Evolutionary conservation across 2,113 vertebrate species (phyloP).

Genomic region (Agelaius phoeniceus): DNA sequence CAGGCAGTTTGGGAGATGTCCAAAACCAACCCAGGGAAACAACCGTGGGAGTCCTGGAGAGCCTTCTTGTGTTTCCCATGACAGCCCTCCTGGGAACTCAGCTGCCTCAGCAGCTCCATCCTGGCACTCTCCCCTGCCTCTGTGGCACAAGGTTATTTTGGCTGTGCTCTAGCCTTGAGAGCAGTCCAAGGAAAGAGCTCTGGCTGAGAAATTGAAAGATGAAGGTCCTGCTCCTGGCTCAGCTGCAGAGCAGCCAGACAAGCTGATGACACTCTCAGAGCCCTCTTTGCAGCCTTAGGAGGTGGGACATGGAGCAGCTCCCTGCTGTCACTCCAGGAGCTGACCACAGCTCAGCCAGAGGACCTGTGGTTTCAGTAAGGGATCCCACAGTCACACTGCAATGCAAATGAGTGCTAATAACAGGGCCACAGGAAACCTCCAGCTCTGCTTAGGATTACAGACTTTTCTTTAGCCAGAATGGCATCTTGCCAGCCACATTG

Average conservation of each 20-base stretch:
- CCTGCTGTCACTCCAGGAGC: background rate
- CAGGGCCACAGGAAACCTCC: background rate
- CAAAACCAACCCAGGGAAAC: background rate
- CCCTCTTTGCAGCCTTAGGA: background rate
- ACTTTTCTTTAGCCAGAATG: background rate
- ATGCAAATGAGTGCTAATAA: background rate
- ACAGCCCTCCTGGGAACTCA: background rate
- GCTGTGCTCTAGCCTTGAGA: background rate
- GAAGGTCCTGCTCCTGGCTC: background rate
- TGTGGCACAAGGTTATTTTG: background rate
- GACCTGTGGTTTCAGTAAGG: background rate
- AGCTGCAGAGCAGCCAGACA: background rate
- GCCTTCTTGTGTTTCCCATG: background rate
- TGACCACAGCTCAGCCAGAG: background rate
- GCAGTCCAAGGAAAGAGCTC: background rate
- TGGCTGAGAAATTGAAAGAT: background rate
- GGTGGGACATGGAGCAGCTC: background rate
- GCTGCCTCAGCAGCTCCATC: conserved; percentile 16
- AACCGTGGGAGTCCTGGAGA: background rate
- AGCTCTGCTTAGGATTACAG: background rate
- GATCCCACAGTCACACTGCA: background rate
- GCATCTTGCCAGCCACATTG: background rate
- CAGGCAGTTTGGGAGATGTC: background rate
- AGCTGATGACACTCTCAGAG: background rate
- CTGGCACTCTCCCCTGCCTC: background rate